Evolutionary conservation across 2,888 invertebrate species (phyloP).

Genomic region (Acrocera orbiculus): DNA sequence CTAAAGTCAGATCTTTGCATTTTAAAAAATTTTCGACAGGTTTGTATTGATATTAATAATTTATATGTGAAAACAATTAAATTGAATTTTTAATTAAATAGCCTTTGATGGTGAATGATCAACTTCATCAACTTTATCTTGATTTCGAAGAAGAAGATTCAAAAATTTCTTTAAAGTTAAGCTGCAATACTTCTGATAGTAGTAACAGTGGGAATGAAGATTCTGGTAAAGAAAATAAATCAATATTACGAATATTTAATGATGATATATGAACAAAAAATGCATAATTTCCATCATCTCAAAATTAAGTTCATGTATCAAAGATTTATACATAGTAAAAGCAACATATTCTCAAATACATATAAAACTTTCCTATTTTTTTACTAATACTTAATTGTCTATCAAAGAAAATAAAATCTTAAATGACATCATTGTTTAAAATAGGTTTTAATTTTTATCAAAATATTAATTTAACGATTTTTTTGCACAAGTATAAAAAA

Average conservation of each 20-base stretch:
- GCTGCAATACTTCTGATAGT: constrained; percentile 33
- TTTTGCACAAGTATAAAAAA: too few relatives aligned
- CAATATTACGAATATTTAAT: constrained; percentile 35
- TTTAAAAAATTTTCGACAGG: constrained; percentile 36
- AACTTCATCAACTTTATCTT: constrained; percentile 40
- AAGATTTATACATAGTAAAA: too few relatives aligned
- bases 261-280: constrained; percentile 44
- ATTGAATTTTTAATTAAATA: constrained; percentile 18
- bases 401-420: too few relatives aligned
- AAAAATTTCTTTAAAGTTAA: constrained; percentile 33
- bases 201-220: constrained; percentile 24
- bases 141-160: constrained; percentile 40
- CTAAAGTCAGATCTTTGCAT: constrained; percentile 38
- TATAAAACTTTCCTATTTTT: too few relatives aligned
- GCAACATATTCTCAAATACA: too few relatives aligned
- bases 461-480: too few relatives aligned
- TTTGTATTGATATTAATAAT: not conserved
- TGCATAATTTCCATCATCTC: constrained; percentile 37
- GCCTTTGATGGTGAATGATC: constrained; percentile 43
- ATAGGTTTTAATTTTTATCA: too few relatives aligned
- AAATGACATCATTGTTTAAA: too few relatives aligned
- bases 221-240: constrained; percentile 26
- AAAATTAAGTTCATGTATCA: too few relatives aligned
- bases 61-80: not conserved
- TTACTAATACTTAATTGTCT: too few relatives aligned